These are phyloP conservation scores for Dasypus novemcinctus DNA, from an alignment of 2,113 vertebrate species.

Conservation along the genomic window DNA sequence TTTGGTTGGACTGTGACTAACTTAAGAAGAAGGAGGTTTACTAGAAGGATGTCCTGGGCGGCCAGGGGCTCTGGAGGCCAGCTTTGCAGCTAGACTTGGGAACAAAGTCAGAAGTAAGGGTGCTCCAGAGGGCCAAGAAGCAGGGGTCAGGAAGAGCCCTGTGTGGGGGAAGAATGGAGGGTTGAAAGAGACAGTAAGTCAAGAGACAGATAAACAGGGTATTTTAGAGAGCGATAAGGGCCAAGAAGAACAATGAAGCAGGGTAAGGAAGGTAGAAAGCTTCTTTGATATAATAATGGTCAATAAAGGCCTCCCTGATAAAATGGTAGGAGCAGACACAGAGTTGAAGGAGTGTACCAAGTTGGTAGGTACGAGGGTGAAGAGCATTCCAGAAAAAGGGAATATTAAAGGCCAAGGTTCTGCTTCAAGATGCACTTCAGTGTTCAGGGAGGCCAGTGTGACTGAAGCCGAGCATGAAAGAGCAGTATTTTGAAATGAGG, in stretches of 20 bases:
- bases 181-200: not conserved
- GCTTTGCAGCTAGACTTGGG: not conserved
- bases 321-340: not conserved
- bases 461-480: not conserved
- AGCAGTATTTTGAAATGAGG: conserved; percentile 11
- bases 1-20: not conserved
- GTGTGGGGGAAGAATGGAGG: not conserved
- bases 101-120: not conserved
- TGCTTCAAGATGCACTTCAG: not conserved
- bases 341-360: accelerated
- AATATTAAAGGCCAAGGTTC: not conserved
- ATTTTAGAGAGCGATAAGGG: not conserved
- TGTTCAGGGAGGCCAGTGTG: not conserved
- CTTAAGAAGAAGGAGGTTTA: not conserved
- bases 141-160: not conserved
- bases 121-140: not conserved
- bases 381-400: not conserved
- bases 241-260: not conserved
- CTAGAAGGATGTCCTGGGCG: not conserved
- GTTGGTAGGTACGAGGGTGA: not conserved
- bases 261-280: not conserved
- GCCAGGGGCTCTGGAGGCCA: not conserved
- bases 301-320: not conserved
- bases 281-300: not conserved
- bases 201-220: not conserved